Conservation (phyloP, 2,797 vertebrate species). For the Hippopotamyrus pictus region DNA sequence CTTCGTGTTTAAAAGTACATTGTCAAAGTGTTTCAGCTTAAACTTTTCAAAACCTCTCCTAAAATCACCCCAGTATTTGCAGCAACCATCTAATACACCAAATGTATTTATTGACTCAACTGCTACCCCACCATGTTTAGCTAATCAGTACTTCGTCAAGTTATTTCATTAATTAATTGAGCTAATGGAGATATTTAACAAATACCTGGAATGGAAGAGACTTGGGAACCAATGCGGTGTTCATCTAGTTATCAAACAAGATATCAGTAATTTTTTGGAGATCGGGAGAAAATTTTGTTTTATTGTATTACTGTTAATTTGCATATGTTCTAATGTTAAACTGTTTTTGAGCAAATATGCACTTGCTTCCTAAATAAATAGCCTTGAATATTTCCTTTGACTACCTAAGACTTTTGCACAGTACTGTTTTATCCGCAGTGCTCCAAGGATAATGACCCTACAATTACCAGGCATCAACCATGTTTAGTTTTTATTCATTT, state of each 20-base stretch:
- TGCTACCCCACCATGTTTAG: neutral
- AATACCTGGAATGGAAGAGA: neutral
- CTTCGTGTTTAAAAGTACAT: neutral
- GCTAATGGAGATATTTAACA: neutral
- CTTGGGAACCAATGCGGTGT: neutral
- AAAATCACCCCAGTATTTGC: neutral
- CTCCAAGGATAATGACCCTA: neutral
- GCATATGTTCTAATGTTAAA: neutral
- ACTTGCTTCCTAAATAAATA: neutral
- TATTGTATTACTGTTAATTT: neutral
- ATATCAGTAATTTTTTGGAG: neutral
- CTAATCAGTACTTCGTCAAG: neutral
- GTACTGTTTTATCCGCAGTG: neutral
- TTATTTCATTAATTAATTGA: neutral
- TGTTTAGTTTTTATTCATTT: neutral
- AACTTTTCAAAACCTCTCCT: neutral
- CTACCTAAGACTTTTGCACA: neutral
- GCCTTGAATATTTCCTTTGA: neutral
- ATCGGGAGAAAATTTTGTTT: neutral
- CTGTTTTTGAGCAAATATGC: neutral
- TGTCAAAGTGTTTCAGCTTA: neutral
- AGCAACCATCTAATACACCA: neutral
- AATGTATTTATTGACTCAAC: neutral
- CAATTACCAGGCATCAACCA: neutral
- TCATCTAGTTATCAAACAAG: neutral